Conservation (phyloP, 2,888 invertebrate genomes). For the Pseudanteris insignis region DNA sequence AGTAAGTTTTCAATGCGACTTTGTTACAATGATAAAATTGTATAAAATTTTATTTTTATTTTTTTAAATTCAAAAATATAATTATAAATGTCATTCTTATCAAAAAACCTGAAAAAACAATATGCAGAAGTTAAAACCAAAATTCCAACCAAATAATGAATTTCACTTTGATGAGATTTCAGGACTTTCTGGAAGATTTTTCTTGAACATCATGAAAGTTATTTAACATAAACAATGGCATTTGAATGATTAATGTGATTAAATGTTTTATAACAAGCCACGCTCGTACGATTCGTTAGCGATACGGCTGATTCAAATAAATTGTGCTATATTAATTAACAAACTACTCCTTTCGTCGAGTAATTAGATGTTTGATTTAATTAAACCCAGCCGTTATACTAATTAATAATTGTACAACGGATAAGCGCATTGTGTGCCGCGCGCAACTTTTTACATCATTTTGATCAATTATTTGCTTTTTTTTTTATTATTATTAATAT, state of each 20-base stretch:
- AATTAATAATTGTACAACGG: constrained; percentile 9
- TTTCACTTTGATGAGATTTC: too few relatives aligned
- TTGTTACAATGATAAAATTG: too few relatives aligned
- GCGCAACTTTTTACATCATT: neutral
- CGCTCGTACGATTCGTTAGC: constrained; percentile 12
- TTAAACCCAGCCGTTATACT: constrained; percentile 11
- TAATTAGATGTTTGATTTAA: constrained; percentile 24
- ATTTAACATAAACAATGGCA: constrained; percentile 28
- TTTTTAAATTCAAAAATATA: too few relatives aligned
- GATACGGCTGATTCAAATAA: constrained; percentile 12
- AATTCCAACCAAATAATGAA: too few relatives aligned
- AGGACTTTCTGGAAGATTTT: too few relatives aligned
- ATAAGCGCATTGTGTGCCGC: neutral
- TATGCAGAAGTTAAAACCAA: too few relatives aligned
- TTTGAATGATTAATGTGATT: constrained; percentile 30
- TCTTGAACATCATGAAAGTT: too few relatives aligned
- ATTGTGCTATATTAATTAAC: constrained; percentile 28
- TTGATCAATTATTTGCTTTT: neutral
- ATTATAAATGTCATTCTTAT: too few relatives aligned
- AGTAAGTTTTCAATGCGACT: too few relatives aligned
- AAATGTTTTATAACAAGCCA: constrained; percentile 18
- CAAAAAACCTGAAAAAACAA: too few relatives aligned
- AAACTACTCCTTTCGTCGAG: constrained; percentile 1
- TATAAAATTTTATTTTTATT: too few relatives aligned
- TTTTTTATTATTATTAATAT: neutral